These are phyloP conservation scores for Drosophila sp. DNA, from an alignment of 1,140 invertebrate species.

Conservation along the genomic window DNA sequence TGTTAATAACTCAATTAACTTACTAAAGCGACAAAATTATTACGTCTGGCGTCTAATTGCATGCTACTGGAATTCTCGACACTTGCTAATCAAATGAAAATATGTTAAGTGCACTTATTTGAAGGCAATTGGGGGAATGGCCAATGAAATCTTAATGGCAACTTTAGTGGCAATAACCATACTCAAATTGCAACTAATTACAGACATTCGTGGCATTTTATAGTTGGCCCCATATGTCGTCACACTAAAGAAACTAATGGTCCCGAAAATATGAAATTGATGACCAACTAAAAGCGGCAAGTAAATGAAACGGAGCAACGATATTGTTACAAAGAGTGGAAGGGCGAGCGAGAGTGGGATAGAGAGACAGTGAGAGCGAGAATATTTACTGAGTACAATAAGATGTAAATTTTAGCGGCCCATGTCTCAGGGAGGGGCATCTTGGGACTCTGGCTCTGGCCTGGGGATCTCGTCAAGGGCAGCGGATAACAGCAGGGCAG, in stretches of 20 bases:
- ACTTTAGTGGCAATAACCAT: slow-evolving; percentile 45
- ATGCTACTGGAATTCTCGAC: slow-evolving; percentile 27
- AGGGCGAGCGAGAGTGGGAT: background rate
- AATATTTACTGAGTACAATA: slow-evolving; percentile 9
- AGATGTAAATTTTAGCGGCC: slow-evolving; percentile 23
- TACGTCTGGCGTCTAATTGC: slow-evolving; percentile 34
- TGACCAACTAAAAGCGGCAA: slow-evolving; percentile 33
- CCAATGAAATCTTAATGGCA: slow-evolving; percentile 67
- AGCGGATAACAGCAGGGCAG: slow-evolving; percentile 37
- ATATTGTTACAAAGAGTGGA: slow-evolving; percentile 1
- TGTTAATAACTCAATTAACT: slow-evolving; percentile 32
- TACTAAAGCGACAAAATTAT: slow-evolving; percentile 7
- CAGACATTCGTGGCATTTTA: slow-evolving; percentile 60
- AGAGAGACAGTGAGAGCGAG: background rate
- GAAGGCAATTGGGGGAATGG: slow-evolving; percentile 45
- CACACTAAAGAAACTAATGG: slow-evolving; percentile 38
- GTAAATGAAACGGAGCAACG: slow-evolving; percentile 15
- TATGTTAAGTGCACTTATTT: slow-evolving; percentile 53
- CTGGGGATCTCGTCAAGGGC: slow-evolving; percentile 42
- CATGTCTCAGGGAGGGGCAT: background rate
- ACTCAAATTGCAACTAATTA: slow-evolving; percentile 73
- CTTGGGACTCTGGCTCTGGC: slow-evolving; percentile 1
- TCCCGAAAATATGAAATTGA: slow-evolving; percentile 31
- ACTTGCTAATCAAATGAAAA: slow-evolving; percentile 48
- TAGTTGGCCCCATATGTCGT: slow-evolving; percentile 65